Evolutionary conservation across 2,113 vertebrate species (phyloP).

Genomic region (Andinoacara biseriatus): DNA sequence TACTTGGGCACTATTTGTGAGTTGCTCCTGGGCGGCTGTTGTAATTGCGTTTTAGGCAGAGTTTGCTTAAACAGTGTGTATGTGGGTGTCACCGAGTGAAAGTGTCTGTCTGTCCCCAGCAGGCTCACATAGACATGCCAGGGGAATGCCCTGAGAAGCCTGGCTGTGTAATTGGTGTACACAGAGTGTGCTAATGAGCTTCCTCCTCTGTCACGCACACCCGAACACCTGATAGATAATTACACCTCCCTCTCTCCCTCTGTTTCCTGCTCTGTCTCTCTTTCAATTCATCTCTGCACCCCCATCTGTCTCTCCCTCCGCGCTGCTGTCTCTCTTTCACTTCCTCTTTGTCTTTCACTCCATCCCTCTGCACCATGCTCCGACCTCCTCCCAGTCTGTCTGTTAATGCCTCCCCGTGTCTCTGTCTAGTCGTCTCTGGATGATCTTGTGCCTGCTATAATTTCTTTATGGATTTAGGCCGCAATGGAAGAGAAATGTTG

Average conservation of each 20-base stretch:
- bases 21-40: neutral
- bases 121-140: slow-evolving; percentile 53
- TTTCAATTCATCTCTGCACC: slow-evolving; percentile 36
- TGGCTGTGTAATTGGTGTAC: slow-evolving; percentile 81
- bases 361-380: slow-evolving; percentile 34
- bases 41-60: slow-evolving; percentile 4
- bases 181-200: slow-evolving; percentile 82
- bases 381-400: slow-evolving; percentile 6
- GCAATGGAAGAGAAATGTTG: slow-evolving; percentile 15
- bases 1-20: neutral
- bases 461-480: slow-evolving; percentile 31
- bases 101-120: slow-evolving; percentile 21
- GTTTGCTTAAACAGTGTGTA: neutral
- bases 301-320: slow-evolving; percentile 56
- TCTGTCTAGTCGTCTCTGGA: neutral
- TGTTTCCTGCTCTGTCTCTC: slow-evolving; percentile 70
- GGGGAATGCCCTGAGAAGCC: slow-evolving; percentile 78
- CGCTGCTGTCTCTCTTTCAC: slow-evolving; percentile 52
- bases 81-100: neutral
- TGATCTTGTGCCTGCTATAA: slow-evolving; percentile 10
- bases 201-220: slow-evolving; percentile 82
- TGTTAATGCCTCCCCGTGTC: neutral
- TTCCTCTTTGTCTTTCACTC: slow-evolving; percentile 69
- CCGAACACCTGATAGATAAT: slow-evolving; percentile 82
- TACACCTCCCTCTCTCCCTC: slow-evolving; percentile 73